Evolutionary conservation across 2,797 vertebrate species (phyloP).

Genomic region (Zenarchopterus dispar): DNA sequence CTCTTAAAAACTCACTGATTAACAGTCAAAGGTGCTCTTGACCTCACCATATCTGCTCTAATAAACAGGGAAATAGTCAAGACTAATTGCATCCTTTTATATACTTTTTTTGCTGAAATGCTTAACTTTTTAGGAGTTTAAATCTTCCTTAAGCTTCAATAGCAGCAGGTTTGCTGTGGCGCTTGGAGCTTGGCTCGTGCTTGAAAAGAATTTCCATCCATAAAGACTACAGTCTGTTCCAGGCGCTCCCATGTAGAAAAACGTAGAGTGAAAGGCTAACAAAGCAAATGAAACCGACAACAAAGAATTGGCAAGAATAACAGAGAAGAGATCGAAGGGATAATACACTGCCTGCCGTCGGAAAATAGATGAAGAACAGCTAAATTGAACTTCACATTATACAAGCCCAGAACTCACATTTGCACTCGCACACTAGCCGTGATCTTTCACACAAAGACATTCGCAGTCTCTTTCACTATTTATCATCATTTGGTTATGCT

Average conservation of each 20-base stretch:
- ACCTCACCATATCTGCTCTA: no score
- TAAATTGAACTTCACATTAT: slow-evolving; percentile 43
- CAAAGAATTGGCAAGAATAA: slow-evolving; percentile 37
- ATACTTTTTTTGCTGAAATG: background rate
- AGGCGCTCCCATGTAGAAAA: slow-evolving; percentile 1
- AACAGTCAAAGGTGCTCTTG: no score
- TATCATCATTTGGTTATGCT: slow-evolving; percentile 56
- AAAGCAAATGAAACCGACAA: slow-evolving; percentile 43
- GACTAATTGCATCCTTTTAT: background rate
- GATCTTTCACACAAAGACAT: slow-evolving; percentile 42
- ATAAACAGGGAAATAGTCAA: background rate
- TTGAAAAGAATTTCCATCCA: slow-evolving; percentile 21
- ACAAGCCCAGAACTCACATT: slow-evolving; percentile 18
- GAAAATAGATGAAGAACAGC: slow-evolving; percentile 34
- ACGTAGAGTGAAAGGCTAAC: slow-evolving; percentile 26
- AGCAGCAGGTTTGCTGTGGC: slow-evolving; percentile 21
- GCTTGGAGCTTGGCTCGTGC: slow-evolving; percentile 6
- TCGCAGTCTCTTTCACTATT: slow-evolving; percentile 40
- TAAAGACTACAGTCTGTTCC: slow-evolving; percentile 14
- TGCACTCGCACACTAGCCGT: slow-evolving; percentile 22
- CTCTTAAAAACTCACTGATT: no score
- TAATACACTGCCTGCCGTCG: slow-evolving; percentile 32
- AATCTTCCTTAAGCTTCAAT: slow-evolving; percentile 16
- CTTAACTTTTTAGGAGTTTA: slow-evolving; percentile 21
- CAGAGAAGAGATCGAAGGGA: slow-evolving; percentile 32